phyloP scores from a whole-genome alignment of 2,888 invertebrate species.

The Cephalotes varians region DNA sequence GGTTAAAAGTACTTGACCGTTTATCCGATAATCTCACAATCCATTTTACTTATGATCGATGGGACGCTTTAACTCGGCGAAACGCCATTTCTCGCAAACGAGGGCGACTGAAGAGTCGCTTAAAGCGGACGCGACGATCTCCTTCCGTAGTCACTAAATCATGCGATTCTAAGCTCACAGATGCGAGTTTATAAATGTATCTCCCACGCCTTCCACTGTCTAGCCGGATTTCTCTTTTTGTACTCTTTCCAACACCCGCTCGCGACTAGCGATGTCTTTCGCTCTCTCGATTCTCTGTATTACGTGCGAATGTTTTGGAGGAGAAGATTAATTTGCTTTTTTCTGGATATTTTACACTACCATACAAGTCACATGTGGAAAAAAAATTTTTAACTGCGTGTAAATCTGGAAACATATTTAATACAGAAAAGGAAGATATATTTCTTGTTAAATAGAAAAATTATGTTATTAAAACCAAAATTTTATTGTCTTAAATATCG shows the following conservation, averaged over 20 bases:
- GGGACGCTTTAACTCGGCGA: slow-evolving; percentile 46
- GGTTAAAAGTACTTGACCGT: slow-evolving; percentile 18
- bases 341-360: slow-evolving; percentile 48
- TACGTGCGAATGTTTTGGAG: slow-evolving; percentile 76
- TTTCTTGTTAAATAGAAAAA: background rate
- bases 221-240: slow-evolving; percentile 77
- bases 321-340: slow-evolving; percentile 77
- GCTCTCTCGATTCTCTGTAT: slow-evolving; percentile 54
- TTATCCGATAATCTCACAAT: slow-evolving; percentile 41
- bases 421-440: background rate
- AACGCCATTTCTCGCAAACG: slow-evolving; percentile 46
- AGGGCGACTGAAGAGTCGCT: slow-evolving; percentile 47
- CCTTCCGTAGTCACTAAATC: slow-evolving; percentile 78
- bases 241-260: slow-evolving; percentile 46
- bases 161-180: slow-evolving; percentile 76
- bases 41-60: slow-evolving; percentile 48
- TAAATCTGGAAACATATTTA: background rate
- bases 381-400: background rate
- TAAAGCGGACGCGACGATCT: slow-evolving; percentile 70
- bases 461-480: background rate
- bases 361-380: background rate
- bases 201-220: slow-evolving; percentile 84
- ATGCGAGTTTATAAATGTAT: slow-evolving; percentile 83
- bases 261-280: slow-evolving; percentile 25
- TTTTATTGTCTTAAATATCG: background rate